Evolutionary conservation across 2,113 vertebrate species (phyloP), one percentile per base, ranked within the genome.

Genomic region (Apistogramma diplotaenia): DNA sequence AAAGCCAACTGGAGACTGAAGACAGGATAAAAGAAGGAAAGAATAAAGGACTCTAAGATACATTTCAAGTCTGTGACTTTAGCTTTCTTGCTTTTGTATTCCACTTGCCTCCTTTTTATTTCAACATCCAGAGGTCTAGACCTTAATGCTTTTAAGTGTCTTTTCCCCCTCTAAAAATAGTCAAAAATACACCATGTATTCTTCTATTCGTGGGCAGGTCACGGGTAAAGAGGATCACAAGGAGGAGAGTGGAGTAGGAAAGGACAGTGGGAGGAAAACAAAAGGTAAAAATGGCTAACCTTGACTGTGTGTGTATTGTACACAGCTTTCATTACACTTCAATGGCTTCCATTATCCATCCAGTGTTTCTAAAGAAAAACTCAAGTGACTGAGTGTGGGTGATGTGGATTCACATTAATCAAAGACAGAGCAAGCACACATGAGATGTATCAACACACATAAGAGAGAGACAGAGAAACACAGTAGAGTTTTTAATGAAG

Each of bases 331-430:
- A 85, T 86, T 85, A 74, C 15, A 71, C 74, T 85, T 83, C 25
- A 80, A 25, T 33, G 77, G 61, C 62, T 65, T 91, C 57, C 73
- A 92, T 92, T 85, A 93, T 93, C 92, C 56, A 92, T 93, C 62
- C 51, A 55, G 70, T 78, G 62, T 76, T 77, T 80, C 79, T 80
- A 33, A 65, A 82, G 43, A 74, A 85, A 76, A 80, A 83, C 37
- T 65, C 75, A 84, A 76, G 61, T 57, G 83, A 56, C 51, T 51
- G 60, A 59, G 18, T 76, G 74, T 78, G 61, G 65, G 60, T 57
- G 81, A 76, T 57, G 49, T 71, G 40, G 35, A 58, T 70, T 62
- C 55, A 85, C 25, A 78, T 74, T 62, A 59, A 82, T 76, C 76
- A 56, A 74, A 84, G 19, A 81, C 16, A 40, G 23, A 76, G 65